Percentiles rank a stretch among this genome's conserved stretches.
Evolutionary conservation across 2,113 vertebrate genomes (phyloP).

Genomic region (Oxygymnocypris stewartii): DNA sequence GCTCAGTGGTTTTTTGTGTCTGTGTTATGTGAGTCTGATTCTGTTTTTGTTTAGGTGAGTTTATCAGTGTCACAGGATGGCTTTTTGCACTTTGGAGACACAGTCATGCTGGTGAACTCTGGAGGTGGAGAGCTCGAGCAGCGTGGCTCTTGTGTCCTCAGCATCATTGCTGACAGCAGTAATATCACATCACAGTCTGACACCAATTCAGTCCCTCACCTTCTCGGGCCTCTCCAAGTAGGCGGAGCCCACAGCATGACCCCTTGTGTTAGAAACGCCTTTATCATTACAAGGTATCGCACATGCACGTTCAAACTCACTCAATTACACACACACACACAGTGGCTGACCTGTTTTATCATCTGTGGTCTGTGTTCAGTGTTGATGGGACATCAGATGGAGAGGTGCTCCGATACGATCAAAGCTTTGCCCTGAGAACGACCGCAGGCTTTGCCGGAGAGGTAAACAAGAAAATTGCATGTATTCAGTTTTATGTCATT

Average conservation of each 20-base stretch:
- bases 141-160: slow-evolving; percentile 43
- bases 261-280: slow-evolving; percentile 73
- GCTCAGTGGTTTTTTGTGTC: not conserved
- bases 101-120: slow-evolving; percentile 81
- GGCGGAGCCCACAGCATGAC: slow-evolving; percentile 53
- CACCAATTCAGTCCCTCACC: slow-evolving; percentile 4
- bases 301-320: not conserved
- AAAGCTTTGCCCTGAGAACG: slow-evolving; percentile 76
- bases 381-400: slow-evolving; percentile 64
- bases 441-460: slow-evolving; percentile 68
- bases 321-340: not conserved
- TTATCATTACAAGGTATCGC: slow-evolving; percentile 76
- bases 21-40: not conserved
- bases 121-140: not conserved
- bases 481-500: not conserved
- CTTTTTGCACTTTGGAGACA: slow-evolving; percentile 82
- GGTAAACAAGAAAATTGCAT: slow-evolving; percentile 64
- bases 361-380: slow-evolving; percentile 51
- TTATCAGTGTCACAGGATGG: slow-evolving; percentile 79
- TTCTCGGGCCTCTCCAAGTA: slow-evolving; percentile 64
- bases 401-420: slow-evolving; percentile 72
- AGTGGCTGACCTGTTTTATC: too few relatives aligned
- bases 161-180: slow-evolving; percentile 48
- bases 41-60: slow-evolving; percentile 70
- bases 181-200: slow-evolving; percentile 13